Evolutionary conservation across 2,888 invertebrate genomes (phyloP), one percentile per base, ranked within the genome.

Genomic region (Lucinisca nassula): DNA sequence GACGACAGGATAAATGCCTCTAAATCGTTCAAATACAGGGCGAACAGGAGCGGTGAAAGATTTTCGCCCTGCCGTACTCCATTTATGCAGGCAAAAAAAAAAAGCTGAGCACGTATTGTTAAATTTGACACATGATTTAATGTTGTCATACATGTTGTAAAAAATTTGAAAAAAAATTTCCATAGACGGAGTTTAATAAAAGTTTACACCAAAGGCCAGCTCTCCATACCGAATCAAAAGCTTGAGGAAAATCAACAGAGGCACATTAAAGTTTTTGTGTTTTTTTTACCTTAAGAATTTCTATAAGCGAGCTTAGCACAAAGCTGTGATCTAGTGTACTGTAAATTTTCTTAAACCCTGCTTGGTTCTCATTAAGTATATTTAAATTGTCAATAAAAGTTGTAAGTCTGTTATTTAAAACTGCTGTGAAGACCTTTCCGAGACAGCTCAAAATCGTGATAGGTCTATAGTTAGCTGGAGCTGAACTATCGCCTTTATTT

Each of bases 221-320:
- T 12, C 72, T 45, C 72, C 32, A 73, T 10, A 70, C 37, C 14
- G 38, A 77, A 58, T 37, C 30, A 35, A 70, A 45, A 70, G 40
- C 79, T 45, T 79, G 32, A 4, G 24, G 1, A 45, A 79, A 72
- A 70, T 79, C 70, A n/a, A 79, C 0, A 45, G 45, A 70, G 17
- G 24, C 21, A 38, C 21, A 72, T 30, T 17, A 73, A 12, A 35
- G 27, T 38, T 81, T 35, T 49, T 58, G 27, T 37, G 73, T 81
- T 58, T 58, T 21, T n/a, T n/a, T n/a, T n/a, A n/a, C n/a, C n/a
- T n/a, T n/a, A n/a, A 79, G 1, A 24, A 79, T 79, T 67, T 67
- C 79, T 24, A 32, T 79, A 17, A 70, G 32, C 0, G 79, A 38
- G 45, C 49, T 38, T 35, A 79, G 24, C 8, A 67, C 67, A 70